Percentiles rank a stretch among this genome's conserved stretches.
phyloP scores from a whole-genome alignment of 2,888 invertebrate species.

The Epinotia brunnichana region DNA sequence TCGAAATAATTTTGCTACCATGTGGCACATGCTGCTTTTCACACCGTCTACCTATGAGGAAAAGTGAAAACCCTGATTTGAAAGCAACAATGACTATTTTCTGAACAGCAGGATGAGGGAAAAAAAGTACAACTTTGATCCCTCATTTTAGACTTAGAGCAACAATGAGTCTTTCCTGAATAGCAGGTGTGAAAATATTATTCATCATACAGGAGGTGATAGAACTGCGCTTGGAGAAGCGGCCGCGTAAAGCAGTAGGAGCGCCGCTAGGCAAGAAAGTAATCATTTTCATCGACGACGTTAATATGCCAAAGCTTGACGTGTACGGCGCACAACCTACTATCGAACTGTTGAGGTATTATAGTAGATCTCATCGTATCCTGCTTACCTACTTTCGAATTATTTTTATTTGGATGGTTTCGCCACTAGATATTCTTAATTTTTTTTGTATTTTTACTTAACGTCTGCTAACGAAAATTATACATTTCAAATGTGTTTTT shows the following conservation, averaged over 20 bases:
- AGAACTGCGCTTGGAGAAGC: conserved; percentile 92
- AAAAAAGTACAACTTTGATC: no score
- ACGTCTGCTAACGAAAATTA: no score
- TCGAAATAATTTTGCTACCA: no score
- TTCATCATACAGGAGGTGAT: conserved; percentile 87
- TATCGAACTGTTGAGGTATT: conserved; percentile 91
- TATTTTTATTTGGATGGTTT: background rate
- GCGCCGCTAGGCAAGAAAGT: conserved; percentile 93
- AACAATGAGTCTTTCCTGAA: no score
- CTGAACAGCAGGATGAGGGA: no score
- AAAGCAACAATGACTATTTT: no score
- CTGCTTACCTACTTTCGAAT: background rate
- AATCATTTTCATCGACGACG: conserved; percentile 94
- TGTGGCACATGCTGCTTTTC: no score
- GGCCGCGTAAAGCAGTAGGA: conserved; percentile 90
- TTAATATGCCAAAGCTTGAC: conserved; percentile 95
- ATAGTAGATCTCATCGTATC: background rate
- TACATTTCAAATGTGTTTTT: no score
- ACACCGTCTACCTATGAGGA: no score
- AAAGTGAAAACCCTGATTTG: no score
- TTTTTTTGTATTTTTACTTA: background rate
- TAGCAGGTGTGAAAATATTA: background rate
- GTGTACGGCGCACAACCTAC: conserved; percentile 96
- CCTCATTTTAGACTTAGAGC: no score
- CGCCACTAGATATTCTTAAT: background rate